Percentiles rank a stretch among this genome's conserved stretches.
phyloP scores from a whole-genome alignment of 2,113 vertebrate genomes.

The Chaetodon auriga region DNA sequence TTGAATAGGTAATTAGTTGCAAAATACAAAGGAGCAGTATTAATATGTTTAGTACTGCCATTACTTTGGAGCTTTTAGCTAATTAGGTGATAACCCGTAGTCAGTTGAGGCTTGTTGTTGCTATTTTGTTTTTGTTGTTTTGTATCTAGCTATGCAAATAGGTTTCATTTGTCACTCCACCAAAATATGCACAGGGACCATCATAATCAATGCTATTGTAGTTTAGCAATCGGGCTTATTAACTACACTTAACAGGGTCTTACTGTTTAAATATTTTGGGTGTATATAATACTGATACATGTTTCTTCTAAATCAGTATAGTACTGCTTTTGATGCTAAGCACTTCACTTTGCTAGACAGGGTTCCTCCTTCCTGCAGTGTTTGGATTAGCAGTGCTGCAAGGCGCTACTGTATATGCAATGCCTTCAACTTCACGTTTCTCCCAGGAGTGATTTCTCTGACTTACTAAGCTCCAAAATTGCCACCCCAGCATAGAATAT shows the following conservation, averaged over 20 bases:
- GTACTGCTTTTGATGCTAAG: constrained; percentile 15
- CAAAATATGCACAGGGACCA: not conserved
- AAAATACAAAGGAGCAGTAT: no score
- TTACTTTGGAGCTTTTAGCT: no score
- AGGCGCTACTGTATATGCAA: constrained; percentile 37
- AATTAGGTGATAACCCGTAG: no score
- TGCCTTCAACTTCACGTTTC: constrained; percentile 62
- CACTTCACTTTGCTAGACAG: constrained; percentile 36
- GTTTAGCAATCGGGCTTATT: constrained; percentile 1
- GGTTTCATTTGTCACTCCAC: not conserved
- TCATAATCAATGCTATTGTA: not conserved
- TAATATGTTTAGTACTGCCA: no score
- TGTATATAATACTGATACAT: constrained; percentile 10
- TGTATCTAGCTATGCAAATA: no score
- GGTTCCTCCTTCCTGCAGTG: constrained; percentile 23
- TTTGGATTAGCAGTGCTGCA: constrained; percentile 54
- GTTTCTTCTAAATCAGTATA: constrained; percentile 24
- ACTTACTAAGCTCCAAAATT: constrained; percentile 65
- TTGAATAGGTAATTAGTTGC: no score
- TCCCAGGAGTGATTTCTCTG: constrained; percentile 66
- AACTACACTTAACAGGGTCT: constrained; percentile 1
- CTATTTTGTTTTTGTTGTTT: no score
- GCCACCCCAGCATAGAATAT: constrained; percentile 49
- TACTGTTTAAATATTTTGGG: constrained; percentile 16
- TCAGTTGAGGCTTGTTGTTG: no score